Evolutionary conservation across 1,140 invertebrate genomes (phyloP), one percentile per base, ranked within the genome.

Genomic region (Gryon sp.): DNA sequence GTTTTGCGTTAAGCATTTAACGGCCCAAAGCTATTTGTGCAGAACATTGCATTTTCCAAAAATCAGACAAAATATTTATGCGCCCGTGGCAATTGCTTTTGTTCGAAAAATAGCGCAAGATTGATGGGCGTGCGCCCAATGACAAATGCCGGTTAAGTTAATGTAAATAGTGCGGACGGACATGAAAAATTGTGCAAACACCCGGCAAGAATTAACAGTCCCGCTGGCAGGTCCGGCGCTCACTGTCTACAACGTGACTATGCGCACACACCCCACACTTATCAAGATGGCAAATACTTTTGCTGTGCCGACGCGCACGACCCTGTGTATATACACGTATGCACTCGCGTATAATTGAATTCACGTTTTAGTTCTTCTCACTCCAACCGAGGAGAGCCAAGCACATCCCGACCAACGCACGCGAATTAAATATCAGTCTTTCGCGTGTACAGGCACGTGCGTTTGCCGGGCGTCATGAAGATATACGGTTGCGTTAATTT

Each of bases 401-500:
- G 34, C 45, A 36, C 65, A 66, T 80, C 73, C 63, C 60, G 50
- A 52, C 65, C 32, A 76, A 76, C 75, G 80, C 83, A 85, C 80
- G 81, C 82, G 76, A 83, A 84, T 86, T 83, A 83, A 86, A 84
- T 86, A 86, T 86, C 83, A 62, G 68, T 78, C 63, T 74, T 83
- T 83, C 80, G 81, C 78, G 82, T 83, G 83, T 79, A 81, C 79
- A 66, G 80, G 80, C 83, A 80, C 74, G 81, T 81, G 80, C 78
- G 65, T 83, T 80, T 55, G 50, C 63, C 74, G 65, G 80, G 82
- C 78, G 82, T 70, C 80, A 81, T 78, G 75, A 84, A 84, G 84
- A 86, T 84, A 84, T 84, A 87, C 85, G 81, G 80, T 59, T 72
- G 60, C 65, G 76, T 82, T 85, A 88, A 88, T 88, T 88, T 86